Evolutionary conservation across 2,888 invertebrate species (phyloP).

Genomic region (Norana najaformis): DNA sequence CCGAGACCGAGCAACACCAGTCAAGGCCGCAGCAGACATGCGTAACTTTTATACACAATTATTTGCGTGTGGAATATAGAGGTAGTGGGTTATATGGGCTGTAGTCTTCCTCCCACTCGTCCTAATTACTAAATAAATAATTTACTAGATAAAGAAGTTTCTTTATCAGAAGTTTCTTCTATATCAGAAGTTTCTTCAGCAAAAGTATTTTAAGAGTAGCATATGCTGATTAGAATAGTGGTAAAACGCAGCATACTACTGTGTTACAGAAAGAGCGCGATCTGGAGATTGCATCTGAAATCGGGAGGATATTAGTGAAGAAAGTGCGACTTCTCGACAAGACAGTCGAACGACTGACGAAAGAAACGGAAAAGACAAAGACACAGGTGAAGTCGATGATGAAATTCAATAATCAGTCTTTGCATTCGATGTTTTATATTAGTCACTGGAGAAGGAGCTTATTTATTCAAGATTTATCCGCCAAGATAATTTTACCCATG

Average conservation of each 20-base stretch:
- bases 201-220: background rate
- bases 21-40: too few relatives aligned
- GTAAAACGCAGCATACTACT: background rate
- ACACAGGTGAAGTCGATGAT: background rate
- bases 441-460: background rate
- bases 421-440: background rate
- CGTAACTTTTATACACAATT: too few relatives aligned
- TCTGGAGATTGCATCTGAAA: background rate
- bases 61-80: too few relatives aligned
- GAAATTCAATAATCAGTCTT: background rate
- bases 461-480: background rate
- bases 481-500: too few relatives aligned
- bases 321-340: slow-evolving; percentile 14
- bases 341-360: background rate
- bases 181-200: background rate
- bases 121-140: too few relatives aligned
- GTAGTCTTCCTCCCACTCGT: too few relatives aligned
- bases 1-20: too few relatives aligned
- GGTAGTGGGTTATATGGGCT: too few relatives aligned
- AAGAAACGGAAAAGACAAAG: slow-evolving; percentile 8
- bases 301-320: background rate
- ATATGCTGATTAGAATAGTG: too few relatives aligned
- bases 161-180: too few relatives aligned
- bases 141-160: too few relatives aligned
- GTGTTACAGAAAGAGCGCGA: slow-evolving; percentile 18